A percentile compares a stretch with the other conserved stretches of the same genome.
Evolutionary conservation across 2,888 invertebrate species (phyloP).

Genomic region (Eledone cirrhosa): DNA sequence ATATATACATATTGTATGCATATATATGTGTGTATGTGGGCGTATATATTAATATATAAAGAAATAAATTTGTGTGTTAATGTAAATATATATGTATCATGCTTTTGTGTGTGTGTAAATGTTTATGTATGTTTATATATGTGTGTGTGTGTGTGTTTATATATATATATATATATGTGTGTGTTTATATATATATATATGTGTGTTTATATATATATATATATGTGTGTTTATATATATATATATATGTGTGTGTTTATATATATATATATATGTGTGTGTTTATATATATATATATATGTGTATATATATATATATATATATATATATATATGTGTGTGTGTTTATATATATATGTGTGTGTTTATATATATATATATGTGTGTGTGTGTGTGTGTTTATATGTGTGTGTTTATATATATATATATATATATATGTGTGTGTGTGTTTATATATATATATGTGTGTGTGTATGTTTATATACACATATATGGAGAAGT

Average conservation of each 20-base stretch:
- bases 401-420: constrained; percentile 30
- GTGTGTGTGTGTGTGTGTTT: constrained; percentile 20
- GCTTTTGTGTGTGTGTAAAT: too few relatives aligned
- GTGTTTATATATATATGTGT: constrained; percentile 30
- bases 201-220: constrained; percentile 20
- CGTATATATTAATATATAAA: constrained; percentile 31
- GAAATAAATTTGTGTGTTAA: constrained; percentile 29
- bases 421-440: constrained; percentile 30
- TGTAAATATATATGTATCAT: constrained; percentile 30
- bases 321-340: constrained; percentile 28
- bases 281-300: constrained; percentile 30
- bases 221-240: constrained; percentile 30
- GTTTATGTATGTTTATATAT: background rate
- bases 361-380: constrained; percentile 30
- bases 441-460: constrained; percentile 28
- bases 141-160: background rate
- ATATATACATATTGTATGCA: constrained; percentile 29
- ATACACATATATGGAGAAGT: constrained; percentile 5
- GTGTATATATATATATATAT: constrained; percentile 25
- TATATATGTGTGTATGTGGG: constrained; percentile 31
- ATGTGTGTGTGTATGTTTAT: constrained; percentile 28
- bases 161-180: background rate
- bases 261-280: constrained; percentile 31
- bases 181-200: background rate
- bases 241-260: constrained; percentile 32